Conservation (phyloP, 2,888 invertebrate genomes). For the Pachycephus smyrnensis region DNA sequence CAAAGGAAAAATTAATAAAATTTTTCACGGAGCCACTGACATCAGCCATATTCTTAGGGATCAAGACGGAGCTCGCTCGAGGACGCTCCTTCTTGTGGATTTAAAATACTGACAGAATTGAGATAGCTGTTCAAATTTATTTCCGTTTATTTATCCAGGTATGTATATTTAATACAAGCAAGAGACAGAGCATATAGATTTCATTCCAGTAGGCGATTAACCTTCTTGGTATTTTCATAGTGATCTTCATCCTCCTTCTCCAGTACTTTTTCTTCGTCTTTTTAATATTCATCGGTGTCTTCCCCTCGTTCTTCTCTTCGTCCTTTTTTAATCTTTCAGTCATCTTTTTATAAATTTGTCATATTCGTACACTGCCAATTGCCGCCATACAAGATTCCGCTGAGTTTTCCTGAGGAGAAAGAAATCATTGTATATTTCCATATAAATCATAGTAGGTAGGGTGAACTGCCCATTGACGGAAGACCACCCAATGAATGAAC, state of each 20-base stretch:
- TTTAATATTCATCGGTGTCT: not conserved
- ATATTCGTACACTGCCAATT: not conserved
- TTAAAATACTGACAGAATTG: not conserved
- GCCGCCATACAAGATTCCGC: not conserved
- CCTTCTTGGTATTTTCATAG: not conserved
- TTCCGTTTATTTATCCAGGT: constrained; percentile 19
- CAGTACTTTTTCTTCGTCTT: not conserved
- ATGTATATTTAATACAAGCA: not conserved
- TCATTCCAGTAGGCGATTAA: not conserved
- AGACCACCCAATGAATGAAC: too few species aligned
- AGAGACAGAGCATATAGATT: not conserved
- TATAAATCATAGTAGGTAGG: not conserved
- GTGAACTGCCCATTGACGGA: too few species aligned
- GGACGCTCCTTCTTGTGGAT: not conserved
- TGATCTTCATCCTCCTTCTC: not conserved
- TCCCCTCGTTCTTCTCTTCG: not conserved
- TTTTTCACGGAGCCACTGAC: not conserved
- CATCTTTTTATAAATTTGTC: not conserved
- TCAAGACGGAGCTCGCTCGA: not conserved
- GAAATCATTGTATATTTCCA: not conserved
- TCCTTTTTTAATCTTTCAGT: not conserved
- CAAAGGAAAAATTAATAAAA: not conserved
- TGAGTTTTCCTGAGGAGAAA: not conserved
- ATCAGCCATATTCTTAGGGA: not conserved
- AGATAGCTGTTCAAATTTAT: constrained; percentile 8